A percentile compares a stretch with the other conserved stretches of the same genome.
phyloP scores from a whole-genome alignment of 2,888 invertebrate genomes.

The Hartigia nigra region DNA sequence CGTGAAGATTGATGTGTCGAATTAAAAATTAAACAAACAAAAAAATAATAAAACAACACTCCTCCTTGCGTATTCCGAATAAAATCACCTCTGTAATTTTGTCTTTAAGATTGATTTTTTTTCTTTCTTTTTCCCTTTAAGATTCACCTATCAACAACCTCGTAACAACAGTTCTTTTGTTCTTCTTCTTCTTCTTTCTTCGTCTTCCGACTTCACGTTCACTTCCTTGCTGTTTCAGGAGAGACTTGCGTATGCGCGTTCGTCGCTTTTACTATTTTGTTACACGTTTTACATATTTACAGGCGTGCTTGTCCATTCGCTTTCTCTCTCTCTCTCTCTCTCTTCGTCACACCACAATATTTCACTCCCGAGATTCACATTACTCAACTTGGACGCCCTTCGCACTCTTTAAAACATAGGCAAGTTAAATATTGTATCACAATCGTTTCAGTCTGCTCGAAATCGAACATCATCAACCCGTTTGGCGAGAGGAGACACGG shows the following conservation, averaged over 20 bases:
- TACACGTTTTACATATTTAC: conserved; percentile 55
- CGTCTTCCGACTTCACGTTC: conserved; percentile 12
- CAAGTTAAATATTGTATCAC: conserved; percentile 66
- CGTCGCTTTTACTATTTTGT: conserved; percentile 17
- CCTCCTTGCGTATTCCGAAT: neutral
- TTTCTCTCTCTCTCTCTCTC: neutral
- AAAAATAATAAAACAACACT: neutral
- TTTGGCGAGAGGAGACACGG: conserved; percentile 49
- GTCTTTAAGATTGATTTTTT: conserved; percentile 10
- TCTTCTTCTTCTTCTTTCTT: conserved; percentile 11
- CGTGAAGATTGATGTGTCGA: neutral
- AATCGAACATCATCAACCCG: conserved; percentile 63
- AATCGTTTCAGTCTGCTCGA: conserved; percentile 65
- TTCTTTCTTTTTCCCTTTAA: neutral
- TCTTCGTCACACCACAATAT: neutral
- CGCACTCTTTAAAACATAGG: conserved; percentile 57
- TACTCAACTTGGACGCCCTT: conserved; percentile 5
- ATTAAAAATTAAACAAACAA: neutral
- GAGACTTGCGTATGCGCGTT: conserved; percentile 24
- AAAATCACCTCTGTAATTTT: conserved; percentile 12
- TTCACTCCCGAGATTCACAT: neutral
- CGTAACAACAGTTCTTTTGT: conserved; percentile 7
- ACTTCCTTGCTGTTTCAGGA: conserved; percentile 8
- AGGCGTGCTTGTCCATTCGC: conserved; percentile 47
- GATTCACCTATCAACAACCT: neutral